Conservation (phyloP, 2,888 invertebrate genomes). For the Hirtodrosophila histrioides region DNA sequence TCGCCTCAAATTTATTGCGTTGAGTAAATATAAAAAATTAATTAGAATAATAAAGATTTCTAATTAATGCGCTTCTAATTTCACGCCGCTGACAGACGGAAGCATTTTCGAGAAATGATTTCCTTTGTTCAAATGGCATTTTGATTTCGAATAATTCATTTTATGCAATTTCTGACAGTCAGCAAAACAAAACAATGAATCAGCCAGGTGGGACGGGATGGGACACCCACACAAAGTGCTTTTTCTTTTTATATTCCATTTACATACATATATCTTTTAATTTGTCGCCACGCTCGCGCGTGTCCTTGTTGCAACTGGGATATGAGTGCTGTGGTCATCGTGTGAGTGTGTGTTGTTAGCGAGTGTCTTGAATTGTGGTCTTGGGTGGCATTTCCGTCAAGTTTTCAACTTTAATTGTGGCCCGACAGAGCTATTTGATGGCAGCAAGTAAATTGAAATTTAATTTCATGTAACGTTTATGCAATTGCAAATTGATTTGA, state of each 20-base stretch:
- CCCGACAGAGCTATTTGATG: conserved; percentile 19
- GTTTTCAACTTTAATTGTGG: conserved; percentile 49
- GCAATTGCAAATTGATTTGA: conserved; percentile 73
- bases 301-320: conserved; percentile 57
- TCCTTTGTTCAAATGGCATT: conserved; percentile 68
- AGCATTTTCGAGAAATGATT: conserved; percentile 49
- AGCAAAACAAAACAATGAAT: conserved; percentile 52
- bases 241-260: conserved; percentile 1
- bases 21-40: conserved; percentile 33
- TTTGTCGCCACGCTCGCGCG: conserved; percentile 35
- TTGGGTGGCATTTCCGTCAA: conserved; percentile 52
- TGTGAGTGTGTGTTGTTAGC: conserved; percentile 23
- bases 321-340: neutral
- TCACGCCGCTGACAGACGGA: conserved; percentile 71
- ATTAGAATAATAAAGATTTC: conserved; percentile 70
- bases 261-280: conserved; percentile 17
- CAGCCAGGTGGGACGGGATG: conserved; percentile 55
- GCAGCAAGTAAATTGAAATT: conserved; percentile 65
- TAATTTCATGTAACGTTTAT: conserved; percentile 68
- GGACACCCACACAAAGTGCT: conserved; percentile 59
- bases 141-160: conserved; percentile 75
- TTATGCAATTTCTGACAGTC: conserved; percentile 64
- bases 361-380: conserved; percentile 10
- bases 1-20: conserved; percentile 69
- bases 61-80: conserved; percentile 80